These are phyloP conservation scores for Pseudobourletiella spinata DNA, from an alignment of 1,140 invertebrate genomes.

Conservation along the genomic window DNA sequence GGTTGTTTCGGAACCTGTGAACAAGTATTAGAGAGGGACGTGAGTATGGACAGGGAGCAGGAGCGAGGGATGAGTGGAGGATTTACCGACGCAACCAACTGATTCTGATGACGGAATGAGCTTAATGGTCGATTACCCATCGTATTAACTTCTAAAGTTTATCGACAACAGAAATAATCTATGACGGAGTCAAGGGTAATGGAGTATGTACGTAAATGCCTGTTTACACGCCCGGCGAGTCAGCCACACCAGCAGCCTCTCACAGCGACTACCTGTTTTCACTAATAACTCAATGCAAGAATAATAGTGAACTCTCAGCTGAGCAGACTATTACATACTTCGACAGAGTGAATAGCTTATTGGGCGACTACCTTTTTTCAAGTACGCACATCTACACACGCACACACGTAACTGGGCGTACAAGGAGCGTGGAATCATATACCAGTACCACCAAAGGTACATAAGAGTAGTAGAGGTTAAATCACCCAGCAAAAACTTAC, in stretches of 20 bases:
- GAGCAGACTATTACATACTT: neutral
- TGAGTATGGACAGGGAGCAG: neutral
- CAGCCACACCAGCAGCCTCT: neutral
- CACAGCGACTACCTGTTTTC: constrained; percentile 29
- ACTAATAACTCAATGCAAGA: constrained; percentile 29
- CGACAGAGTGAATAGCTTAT: no score
- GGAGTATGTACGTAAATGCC: no score
- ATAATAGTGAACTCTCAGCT: constrained; percentile 21
- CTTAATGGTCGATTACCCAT: constrained; percentile 29
- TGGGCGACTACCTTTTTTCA: no score
- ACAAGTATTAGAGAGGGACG: neutral
- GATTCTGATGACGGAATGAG: constrained; percentile 28
- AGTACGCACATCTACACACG: no score
- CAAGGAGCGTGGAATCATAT: no score
- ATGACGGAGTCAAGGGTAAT: constrained; percentile 3
- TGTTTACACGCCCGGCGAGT: no score
- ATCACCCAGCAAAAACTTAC: no score
- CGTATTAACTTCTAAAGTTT: constrained; percentile 26
- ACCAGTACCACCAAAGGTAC: no score
- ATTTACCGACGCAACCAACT: constrained; percentile 17
- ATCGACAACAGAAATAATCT: constrained; percentile 20
- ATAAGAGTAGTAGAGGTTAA: no score
- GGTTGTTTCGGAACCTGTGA: neutral
- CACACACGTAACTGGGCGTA: no score
- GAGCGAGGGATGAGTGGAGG: neutral